Evolutionary conservation across 1,140 invertebrate genomes (phyloP).

Genomic region (Heliconius congener): DNA sequence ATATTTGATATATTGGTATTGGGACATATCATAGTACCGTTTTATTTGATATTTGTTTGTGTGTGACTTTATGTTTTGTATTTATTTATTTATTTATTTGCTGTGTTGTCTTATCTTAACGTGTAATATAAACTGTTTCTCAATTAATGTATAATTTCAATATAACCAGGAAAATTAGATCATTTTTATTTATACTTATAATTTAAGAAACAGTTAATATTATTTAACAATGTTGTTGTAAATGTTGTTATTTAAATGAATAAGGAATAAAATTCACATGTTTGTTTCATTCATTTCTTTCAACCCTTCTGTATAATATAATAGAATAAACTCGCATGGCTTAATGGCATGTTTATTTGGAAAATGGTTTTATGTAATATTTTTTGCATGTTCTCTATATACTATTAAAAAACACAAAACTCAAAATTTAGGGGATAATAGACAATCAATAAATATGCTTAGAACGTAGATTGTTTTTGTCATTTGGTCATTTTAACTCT

Average conservation of each 20-base stretch:
- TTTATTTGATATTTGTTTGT: constrained; percentile 1
- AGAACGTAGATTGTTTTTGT: no score
- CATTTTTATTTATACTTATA: not conserved
- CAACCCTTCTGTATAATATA: not conserved
- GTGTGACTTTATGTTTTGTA: not conserved
- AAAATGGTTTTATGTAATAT: not conserved
- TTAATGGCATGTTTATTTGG: not conserved
- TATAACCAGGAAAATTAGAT: no score
- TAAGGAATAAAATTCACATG: not conserved
- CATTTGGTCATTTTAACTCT: no score
- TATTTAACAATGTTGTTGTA: not conserved
- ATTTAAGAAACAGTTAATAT: not conserved
- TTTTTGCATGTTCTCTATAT: not conserved
- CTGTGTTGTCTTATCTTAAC: not conserved
- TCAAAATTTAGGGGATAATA: no score
- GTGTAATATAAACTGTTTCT: not conserved
- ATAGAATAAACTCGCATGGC: not conserved
- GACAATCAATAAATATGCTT: no score
- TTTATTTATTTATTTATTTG: constrained; percentile 1
- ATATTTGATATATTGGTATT: constrained; percentile 10
- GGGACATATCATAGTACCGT: not conserved
- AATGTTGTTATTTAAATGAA: not conserved
- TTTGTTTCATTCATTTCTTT: constrained; percentile 1
- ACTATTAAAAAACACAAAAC: no score
- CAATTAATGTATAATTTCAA: no score